Conservation (phyloP, 2,113 vertebrate genomes). For the Podocnemis expansa region DNA sequence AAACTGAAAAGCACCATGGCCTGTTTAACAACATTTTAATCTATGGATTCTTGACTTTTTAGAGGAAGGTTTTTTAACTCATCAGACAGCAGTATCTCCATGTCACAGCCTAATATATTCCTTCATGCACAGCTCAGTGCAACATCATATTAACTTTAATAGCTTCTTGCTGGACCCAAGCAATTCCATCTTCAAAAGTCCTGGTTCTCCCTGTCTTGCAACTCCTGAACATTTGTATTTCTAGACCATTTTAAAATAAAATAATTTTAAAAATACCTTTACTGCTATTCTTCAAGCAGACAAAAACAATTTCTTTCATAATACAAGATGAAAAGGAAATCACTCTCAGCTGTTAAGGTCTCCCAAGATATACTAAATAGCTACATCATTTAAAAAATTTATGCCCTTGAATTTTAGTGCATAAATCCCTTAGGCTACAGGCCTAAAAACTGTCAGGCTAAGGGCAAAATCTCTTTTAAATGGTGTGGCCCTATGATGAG, state of each 20-base stretch:
- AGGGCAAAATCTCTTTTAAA: constrained; percentile 6
- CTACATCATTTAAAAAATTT: constrained; percentile 27
- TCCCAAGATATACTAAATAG: constrained; percentile 37
- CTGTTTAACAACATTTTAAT: constrained; percentile 14
- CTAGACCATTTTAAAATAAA: not conserved
- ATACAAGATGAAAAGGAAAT: constrained; percentile 44
- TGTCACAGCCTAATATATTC: not conserved
- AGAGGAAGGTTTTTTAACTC: not conserved
- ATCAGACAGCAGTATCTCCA: not conserved
- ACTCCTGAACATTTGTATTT: not conserved
- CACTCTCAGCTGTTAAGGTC: constrained; percentile 2
- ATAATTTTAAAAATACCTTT: constrained; percentile 6
- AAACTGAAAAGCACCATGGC: not conserved
- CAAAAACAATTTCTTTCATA: not conserved
- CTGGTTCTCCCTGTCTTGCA: not conserved
- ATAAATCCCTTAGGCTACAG: constrained; percentile 46
- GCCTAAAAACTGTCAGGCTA: constrained; percentile 2
- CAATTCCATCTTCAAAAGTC: not conserved
- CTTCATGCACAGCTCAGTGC: not conserved
- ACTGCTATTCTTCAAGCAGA: not conserved
- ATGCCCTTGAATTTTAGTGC: not conserved
- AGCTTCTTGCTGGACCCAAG: not conserved
- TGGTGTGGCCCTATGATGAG: not conserved
- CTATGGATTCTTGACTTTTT: not conserved
- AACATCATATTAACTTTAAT: not conserved